phyloP scores from a whole-genome alignment of 1,140 invertebrate genomes.

The Hermetia illucens region DNA sequence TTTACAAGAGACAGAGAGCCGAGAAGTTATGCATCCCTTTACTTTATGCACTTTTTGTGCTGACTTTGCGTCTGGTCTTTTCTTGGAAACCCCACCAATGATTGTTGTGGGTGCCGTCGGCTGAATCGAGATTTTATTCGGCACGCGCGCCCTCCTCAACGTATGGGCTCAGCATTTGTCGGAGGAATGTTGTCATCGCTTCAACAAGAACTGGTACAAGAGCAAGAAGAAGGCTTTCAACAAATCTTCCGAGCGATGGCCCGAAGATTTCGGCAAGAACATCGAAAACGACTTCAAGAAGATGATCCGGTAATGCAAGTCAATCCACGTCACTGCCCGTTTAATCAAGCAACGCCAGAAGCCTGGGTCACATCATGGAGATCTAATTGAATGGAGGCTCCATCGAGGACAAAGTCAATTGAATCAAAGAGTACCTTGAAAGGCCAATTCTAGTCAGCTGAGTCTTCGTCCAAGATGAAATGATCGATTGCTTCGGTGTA shows the following conservation, averaged over 20 bases:
- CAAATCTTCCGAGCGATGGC: conserved; percentile 92
- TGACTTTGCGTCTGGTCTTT: too few species aligned
- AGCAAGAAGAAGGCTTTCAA: conserved; percentile 99
- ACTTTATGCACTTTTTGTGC: too few species aligned
- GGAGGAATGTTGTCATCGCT: conserved; percentile 88
- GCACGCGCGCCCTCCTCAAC: conserved; percentile 77
- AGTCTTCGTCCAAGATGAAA: conserved; percentile 90
- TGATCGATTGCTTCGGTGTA: conserved; percentile 95
- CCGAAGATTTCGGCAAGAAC: conserved; percentile 82
- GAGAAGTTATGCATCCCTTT: too few species aligned
- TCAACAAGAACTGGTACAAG: conserved; percentile 99
- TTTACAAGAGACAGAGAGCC: too few species aligned
- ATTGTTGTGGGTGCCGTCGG: conserved; percentile 90
- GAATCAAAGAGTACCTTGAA: conserved; percentile 86
- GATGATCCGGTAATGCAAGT: conserved; percentile 92
- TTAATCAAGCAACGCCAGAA: conserved; percentile 88
- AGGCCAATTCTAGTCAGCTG: conserved; percentile 72
- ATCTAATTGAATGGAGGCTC: conserved; percentile 94
- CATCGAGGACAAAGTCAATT: conserved; percentile 84
- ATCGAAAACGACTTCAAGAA: conserved; percentile 90
- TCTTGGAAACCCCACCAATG: too few species aligned
- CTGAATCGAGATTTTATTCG: conserved; percentile 95
- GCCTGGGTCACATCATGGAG: conserved; percentile 97
- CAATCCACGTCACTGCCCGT: conserved; percentile 87
- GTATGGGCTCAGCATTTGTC: conserved; percentile 94